Evolutionary conservation across 2,113 vertebrate species (phyloP), one percentile per base, ranked within the genome.

Genomic region (Saccopteryx bilineata): DNA sequence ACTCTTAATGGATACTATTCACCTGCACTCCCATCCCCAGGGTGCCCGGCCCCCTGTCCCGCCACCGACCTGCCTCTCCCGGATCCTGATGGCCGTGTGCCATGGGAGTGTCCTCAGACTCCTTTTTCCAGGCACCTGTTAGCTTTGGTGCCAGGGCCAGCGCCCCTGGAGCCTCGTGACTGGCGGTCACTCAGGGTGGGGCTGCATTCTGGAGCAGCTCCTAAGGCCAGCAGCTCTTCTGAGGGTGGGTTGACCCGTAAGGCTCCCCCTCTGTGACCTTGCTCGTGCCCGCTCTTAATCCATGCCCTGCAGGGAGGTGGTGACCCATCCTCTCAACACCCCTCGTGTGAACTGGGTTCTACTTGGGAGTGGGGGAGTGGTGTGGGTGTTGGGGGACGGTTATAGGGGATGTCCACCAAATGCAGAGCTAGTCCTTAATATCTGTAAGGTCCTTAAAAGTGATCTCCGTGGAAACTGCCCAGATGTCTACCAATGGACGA

Each of bases 51-150:
- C 86, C 15, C 54, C 31, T 61, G 31, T 26, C 28, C 5, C 33
- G 8, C 14, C 19, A 23, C 2, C 33, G 1, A 5, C 68, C 58
- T 8, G 1, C 23, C 0, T 8, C 80, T 48, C 48, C 4, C 15
- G 78, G 48, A 68, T 18, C 33, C 7, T 15, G 21, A 72, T 23
- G 68, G 39, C 39, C 39, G 39, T 39, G 39, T 39, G 39, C 39
- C 39, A 39, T 39, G 39, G 39, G 39, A 39, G 39, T 3, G 39
- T 39, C 39, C 39, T 58, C 56, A 48, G 14, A 23, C 28, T 31
- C 1, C 6, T 31, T 13, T 24, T 18, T 1, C 60, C 60, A 2
- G 0, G 5, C 15, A 4, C 19, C 0, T 3, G 23, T 54, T 12
- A 24, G 58, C 33, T 15, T 3, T 28, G 31, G 23, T 1, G 1